phyloP scores from a whole-genome alignment of 2,113 vertebrate species.

The Lynx canadensis region DNA sequence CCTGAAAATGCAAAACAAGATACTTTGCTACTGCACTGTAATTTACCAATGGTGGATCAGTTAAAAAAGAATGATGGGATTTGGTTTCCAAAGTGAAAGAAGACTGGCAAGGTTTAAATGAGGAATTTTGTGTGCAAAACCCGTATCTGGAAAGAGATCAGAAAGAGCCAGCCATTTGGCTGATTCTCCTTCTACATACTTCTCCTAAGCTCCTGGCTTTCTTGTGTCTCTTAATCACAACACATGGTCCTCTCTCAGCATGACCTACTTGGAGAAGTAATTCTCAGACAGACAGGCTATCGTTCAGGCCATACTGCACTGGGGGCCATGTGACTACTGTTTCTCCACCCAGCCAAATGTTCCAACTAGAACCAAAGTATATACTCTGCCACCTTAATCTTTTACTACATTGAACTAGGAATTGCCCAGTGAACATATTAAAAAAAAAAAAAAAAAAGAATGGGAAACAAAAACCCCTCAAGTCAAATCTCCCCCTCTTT shows the following conservation, averaged over 20 bases:
- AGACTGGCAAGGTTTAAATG: background rate
- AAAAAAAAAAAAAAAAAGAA: background rate
- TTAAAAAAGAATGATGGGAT: constrained; percentile 25
- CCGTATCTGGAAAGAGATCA: constrained; percentile 42
- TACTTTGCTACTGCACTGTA: background rate
- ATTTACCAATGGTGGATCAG: background rate
- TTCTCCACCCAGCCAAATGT: background rate
- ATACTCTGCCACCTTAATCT: background rate
- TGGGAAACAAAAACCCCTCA: background rate
- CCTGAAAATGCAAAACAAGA: constrained; percentile 32
- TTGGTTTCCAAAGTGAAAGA: constrained; percentile 30
- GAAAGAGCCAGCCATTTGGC: background rate
- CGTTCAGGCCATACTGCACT: background rate
- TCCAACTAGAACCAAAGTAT: background rate
- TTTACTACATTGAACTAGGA: constrained; percentile 27
- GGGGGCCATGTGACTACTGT: background rate
- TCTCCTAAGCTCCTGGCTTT: constrained; percentile 1
- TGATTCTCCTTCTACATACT: background rate
- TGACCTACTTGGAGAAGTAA: background rate
- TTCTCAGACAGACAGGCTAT: background rate
- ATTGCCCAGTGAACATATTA: background rate
- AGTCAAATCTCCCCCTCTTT: constrained; percentile 30
- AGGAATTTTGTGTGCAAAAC: constrained; percentile 41
- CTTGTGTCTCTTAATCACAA: constrained; percentile 42
- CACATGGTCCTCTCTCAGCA: background rate